A percentile compares a stretch with the other conserved stretches of the same genome.
Evolutionary conservation across 2,113 vertebrate species (phyloP).

Genomic region (Hippocampus comes): DNA sequence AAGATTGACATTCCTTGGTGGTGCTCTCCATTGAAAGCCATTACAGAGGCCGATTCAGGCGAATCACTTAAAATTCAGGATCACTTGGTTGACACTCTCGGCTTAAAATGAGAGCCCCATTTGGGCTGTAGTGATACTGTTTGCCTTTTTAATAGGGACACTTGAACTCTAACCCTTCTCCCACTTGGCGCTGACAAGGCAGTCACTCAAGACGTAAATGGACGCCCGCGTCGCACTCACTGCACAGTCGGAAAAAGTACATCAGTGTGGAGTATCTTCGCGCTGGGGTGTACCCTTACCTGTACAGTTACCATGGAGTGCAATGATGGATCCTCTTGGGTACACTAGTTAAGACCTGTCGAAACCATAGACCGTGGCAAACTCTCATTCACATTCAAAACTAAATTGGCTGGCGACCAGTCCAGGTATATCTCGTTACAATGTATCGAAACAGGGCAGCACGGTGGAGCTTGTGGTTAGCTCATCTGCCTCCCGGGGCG

Average conservation of each 20-base stretch:
- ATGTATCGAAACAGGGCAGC: too few relatives aligned
- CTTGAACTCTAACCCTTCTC: conserved; percentile 65
- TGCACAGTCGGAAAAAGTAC: not conserved
- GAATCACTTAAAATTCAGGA: conserved; percentile 71
- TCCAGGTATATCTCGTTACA: too few relatives aligned
- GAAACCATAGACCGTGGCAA: too few relatives aligned
- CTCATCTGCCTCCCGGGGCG: too few relatives aligned
- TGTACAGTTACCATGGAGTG: not conserved
- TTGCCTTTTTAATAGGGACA: conserved; percentile 69
- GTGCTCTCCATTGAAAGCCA: conserved; percentile 53
- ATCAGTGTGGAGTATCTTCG: not conserved
- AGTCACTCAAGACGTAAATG: conserved; percentile 38
- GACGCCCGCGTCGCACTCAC: conserved; percentile 46
- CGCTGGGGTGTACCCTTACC: not conserved
- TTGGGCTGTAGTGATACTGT: conserved; percentile 63
- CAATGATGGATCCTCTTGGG: not conserved
- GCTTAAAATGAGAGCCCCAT: conserved; percentile 59
- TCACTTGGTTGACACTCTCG: conserved; percentile 50
- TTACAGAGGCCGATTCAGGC: conserved; percentile 66
- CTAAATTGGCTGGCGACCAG: too few relatives aligned
- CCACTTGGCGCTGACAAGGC: conserved; percentile 30
- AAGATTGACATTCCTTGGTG: conserved; percentile 61
- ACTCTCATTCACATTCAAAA: too few relatives aligned
- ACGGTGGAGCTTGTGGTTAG: too few relatives aligned
- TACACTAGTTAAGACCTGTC: not conserved